Conservation (phyloP, 2,113 vertebrate species). For the Phoenicopterus ruber region DNA sequence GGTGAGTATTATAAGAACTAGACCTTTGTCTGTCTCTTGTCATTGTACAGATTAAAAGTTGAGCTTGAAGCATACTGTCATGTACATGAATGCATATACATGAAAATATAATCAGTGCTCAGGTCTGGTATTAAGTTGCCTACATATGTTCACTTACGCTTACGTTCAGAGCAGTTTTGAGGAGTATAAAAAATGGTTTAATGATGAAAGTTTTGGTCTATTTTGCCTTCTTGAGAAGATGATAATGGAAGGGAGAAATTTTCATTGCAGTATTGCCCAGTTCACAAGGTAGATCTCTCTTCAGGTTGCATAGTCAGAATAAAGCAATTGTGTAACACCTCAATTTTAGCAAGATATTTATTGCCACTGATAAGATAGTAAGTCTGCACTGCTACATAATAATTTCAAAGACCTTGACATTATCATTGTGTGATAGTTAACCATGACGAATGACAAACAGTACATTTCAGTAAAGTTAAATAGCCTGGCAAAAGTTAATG, state of each 20-base stretch:
- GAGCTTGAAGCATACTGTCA: background rate
- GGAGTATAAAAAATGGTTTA: background rate
- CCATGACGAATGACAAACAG: background rate
- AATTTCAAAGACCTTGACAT: conserved; percentile 53
- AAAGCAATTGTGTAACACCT: conserved; percentile 19
- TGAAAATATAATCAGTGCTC: background rate
- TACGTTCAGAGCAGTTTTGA: background rate
- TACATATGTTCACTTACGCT: background rate
- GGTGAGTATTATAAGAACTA: background rate
- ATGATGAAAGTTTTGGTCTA: background rate
- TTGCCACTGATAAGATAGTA: conserved; percentile 52
- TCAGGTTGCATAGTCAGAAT: background rate
- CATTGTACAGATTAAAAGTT: background rate
- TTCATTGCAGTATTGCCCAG: background rate
- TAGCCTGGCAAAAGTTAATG: conserved; percentile 5
- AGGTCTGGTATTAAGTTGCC: background rate
- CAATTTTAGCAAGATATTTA: conserved; percentile 52
- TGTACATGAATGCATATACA: background rate
- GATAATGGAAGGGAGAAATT: background rate
- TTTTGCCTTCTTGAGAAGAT: background rate
- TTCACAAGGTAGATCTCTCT: background rate
- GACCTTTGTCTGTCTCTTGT: background rate
- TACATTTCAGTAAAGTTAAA: conserved; percentile 11
- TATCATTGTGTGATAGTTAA: conserved; percentile 43
- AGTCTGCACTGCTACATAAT: background rate